A percentile compares a stretch with the other conserved stretches of the same genome.
phyloP scores from a whole-genome alignment of 2,113 vertebrate species.

The Rhinichthys klamathensis region DNA sequence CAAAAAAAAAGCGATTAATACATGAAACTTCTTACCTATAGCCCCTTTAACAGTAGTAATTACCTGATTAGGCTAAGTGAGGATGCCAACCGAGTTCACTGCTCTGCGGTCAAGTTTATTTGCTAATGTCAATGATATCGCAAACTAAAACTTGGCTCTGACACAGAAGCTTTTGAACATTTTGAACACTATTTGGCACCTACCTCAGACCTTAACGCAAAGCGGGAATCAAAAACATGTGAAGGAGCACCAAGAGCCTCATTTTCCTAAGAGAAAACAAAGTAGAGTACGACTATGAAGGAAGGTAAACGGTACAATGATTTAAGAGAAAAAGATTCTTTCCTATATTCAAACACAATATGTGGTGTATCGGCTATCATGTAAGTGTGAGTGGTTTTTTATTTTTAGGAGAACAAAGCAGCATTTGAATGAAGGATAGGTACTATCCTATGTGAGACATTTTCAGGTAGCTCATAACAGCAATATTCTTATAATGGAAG shows the following conservation, averaged over 20 bases:
- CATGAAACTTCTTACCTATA: no score
- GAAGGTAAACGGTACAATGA: background rate
- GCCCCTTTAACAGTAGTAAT: no score
- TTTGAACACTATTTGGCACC: conserved; percentile 35
- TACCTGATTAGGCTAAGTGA: background rate
- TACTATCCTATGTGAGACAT: background rate
- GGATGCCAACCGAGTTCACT: background rate
- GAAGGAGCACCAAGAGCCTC: conserved; percentile 82
- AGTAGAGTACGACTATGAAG: background rate
- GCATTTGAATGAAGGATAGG: no score
- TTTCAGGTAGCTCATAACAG: background rate
- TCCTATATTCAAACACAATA: background rate
- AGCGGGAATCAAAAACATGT: conserved; percentile 77
- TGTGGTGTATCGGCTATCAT: background rate
- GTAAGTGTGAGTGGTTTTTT: background rate
- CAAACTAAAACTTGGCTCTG: no score
- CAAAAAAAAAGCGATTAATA: no score
- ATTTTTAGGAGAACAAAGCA: background rate
- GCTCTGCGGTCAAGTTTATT: no score
- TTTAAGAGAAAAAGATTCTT: background rate
- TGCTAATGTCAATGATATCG: no score
- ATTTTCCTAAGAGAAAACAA: conserved; percentile 65
- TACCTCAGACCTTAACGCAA: conserved; percentile 82
- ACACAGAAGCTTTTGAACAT: background rate
- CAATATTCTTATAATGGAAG: background rate